Base-by-base conservation (phyloP, 2,797 vertebrate species). In the Myotis daubentonii region DNA sequence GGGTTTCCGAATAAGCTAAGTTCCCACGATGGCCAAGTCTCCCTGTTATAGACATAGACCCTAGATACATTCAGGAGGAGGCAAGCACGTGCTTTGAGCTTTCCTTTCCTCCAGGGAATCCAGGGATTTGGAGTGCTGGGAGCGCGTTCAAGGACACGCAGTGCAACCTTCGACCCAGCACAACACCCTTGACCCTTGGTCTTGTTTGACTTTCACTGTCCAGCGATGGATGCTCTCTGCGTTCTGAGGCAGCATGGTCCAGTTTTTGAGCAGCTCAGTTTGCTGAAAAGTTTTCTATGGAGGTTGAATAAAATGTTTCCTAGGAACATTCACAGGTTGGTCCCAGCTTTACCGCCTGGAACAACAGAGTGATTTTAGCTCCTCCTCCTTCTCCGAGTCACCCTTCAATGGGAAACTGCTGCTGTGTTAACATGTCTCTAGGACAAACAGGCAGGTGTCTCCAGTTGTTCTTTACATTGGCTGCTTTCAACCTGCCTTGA, bases 111-210 rank as follows among this genome's bases (percentile, higher is more conserved):
- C 74, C 86, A 71, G 11, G 53, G 60, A 53, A 68, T 80, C 62
- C 66, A 57, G n/a, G 15, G 3, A 13, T 44, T 17, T 12, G n/a
- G 70, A 10, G 47, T 22, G 7, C 36, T 19, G 8, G 28, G 76
- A 51, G 7, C 2, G 0, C 3, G 1, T 6, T 33, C 20, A 70
- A 81, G 11, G 3, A 28, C 75, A 89, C 7, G 5, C 12, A 5
- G 8, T 1, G 19, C 1, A 0, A 12, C 20, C 49, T 49, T 72
- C 38, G 6, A n/a, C 23, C 2, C 25, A 47, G 36, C 0, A 15
- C 20, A 15, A 33, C 6, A 22, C 6, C 12, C 25, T 65, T 33
- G 23, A 38, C 33, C 4, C 20, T 10, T 10, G 8, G 13, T 86
- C 89, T 84, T 5, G 41, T 60, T 74, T 75, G 87, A 38, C n/a